Conservation (phyloP, 1,140 invertebrate species). For the Drosophila willistoni region DNA sequence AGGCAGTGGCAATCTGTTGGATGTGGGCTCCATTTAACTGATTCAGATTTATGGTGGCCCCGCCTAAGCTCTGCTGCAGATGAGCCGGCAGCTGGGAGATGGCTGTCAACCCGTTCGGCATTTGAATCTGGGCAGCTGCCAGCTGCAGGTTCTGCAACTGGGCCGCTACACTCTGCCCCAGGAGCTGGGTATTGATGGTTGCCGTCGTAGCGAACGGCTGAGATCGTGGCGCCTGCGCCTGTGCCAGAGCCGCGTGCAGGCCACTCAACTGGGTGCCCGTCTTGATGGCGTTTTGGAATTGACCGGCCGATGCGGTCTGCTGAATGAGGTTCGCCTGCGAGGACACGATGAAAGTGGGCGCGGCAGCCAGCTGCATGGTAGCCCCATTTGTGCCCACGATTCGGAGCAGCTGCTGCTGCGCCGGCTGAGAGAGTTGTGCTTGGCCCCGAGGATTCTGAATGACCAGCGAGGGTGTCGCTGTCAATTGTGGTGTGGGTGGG, state of each 20-base stretch:
- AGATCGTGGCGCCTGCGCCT: conserved; percentile 80
- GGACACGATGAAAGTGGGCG: conserved; percentile 83
- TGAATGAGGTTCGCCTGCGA: conserved; percentile 83
- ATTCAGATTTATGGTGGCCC: conserved; percentile 80
- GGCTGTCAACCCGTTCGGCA: conserved; percentile 80
- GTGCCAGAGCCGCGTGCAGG: conserved; percentile 72
- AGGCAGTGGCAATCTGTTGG: conserved; percentile 78
- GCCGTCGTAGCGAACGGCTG: conserved; percentile 80
- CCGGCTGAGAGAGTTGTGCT: conserved; percentile 80
- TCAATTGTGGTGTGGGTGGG: conserved; percentile 84
- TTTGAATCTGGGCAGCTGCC: conserved; percentile 81
- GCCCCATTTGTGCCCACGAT: conserved; percentile 84
- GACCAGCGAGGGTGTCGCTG: conserved; percentile 83
- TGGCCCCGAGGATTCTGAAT: conserved; percentile 79
- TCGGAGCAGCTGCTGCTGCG: conserved; percentile 84
- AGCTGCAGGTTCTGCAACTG: conserved; percentile 81
- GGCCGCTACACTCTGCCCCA: conserved; percentile 76
- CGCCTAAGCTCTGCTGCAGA: conserved; percentile 75
- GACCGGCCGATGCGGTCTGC: conserved; percentile 70
- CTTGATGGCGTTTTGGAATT: conserved; percentile 72
- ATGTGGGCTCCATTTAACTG: conserved; percentile 76
- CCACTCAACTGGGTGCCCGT: conserved; percentile 73
- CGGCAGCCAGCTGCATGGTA: conserved; percentile 82
- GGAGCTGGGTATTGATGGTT: conserved; percentile 77
- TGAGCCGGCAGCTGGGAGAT: conserved; percentile 78